Evolutionary conservation across 2,113 vertebrate species (phyloP).

Genomic region (Climacteris rufus): DNA sequence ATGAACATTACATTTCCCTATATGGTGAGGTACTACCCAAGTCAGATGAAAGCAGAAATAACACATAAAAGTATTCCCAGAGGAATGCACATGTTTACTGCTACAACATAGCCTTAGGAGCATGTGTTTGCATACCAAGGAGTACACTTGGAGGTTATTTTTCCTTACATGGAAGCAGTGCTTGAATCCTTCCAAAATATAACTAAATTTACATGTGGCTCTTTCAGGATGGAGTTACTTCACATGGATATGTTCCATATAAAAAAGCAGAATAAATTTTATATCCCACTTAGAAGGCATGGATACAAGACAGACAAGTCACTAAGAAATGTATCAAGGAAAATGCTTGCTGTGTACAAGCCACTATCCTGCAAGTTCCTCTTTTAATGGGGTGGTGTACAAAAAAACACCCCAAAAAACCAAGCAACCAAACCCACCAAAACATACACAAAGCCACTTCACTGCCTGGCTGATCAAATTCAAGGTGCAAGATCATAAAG

Average conservation of each 20-base stretch:
- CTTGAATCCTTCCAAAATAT: background rate
- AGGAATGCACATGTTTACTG: background rate
- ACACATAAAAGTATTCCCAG: background rate
- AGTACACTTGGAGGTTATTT: background rate
- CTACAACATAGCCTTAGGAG: background rate
- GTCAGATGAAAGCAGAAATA: background rate
- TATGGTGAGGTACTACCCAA: background rate
- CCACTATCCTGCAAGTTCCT: background rate
- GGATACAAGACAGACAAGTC: background rate
- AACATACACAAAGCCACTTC: background rate
- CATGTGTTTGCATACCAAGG: background rate
- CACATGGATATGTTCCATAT: background rate
- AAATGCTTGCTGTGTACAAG: background rate
- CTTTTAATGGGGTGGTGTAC: background rate
- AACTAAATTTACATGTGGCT: background rate
- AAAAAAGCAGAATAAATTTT: background rate
- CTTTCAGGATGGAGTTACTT: background rate
- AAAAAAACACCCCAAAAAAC: rapidly evolving
- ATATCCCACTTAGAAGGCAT: background rate
- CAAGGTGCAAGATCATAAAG: background rate
- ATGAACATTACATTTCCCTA: background rate
- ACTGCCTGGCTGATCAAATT: background rate
- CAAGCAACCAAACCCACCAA: background rate
- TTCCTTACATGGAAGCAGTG: background rate
- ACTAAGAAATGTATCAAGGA: background rate